Evolutionary conservation across 2,888 invertebrate species (phyloP), one percentile per base, ranked within the genome.

Genomic region (Ferrisia virgata): DNA sequence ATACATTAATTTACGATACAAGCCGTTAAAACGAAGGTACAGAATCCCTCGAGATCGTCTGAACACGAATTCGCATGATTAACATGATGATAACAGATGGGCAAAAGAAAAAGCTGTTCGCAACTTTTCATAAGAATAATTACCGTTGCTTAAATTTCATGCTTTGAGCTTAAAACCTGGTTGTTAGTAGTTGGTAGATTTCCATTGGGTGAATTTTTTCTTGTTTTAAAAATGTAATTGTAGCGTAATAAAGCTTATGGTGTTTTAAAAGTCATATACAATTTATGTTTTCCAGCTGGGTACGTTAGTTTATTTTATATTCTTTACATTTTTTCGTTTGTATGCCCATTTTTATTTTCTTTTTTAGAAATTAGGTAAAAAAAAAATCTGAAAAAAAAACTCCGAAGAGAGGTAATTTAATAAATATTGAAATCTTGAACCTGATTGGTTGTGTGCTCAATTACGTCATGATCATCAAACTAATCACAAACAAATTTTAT

Each of bases 1-100:
- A 76, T 76, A 76, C 72, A 76, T 76, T 76, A 76, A 76, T 76
- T 76, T 76, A 76, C 72, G 72, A 76, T 76, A 76, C 72, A 76
- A 33, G 64, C 72, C 72, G 72, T 36, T 36, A 36, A 76, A 76
- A 76, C 72, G 72, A 76, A 76, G 72, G 72, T 76, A 76, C 36
- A 76, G 72, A 76, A 76, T 76, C 72, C 72, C 72, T 76, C 36
- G 72, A 76, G 72, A 76, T 76, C 31, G 36, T 76, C 33, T 76
- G 72, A 76, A 76, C 72, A 76, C 72, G 72, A 76, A 76, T 76
- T 76, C 72, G 72, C 72, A 76, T 76, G 72, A 76, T 76, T 76
- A 76, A 76, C 72, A 76, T 76, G 72, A 76, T 76, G 72, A 76
- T 76, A 76, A 76, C 72, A 76, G 72, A 76, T 76, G 72, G 72